These are phyloP conservation scores for Augochlorella aurata DNA, from an alignment of 2,888 invertebrate genomes.

Conservation along the genomic window DNA sequence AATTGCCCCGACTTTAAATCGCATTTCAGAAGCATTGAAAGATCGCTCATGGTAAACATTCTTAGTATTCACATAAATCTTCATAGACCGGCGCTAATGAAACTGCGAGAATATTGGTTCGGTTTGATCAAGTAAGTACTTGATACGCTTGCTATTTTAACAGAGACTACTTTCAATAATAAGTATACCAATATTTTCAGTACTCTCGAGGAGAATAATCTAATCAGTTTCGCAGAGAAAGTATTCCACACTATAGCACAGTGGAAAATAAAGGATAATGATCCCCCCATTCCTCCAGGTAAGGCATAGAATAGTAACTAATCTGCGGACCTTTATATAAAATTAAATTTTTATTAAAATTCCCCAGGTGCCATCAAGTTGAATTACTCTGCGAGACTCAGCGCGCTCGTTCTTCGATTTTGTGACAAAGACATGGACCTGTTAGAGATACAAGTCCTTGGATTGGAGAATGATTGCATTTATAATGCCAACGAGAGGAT, in stretches of 20 bases:
- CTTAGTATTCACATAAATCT: slow-evolving; percentile 86
- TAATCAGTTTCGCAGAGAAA: slow-evolving; percentile 66
- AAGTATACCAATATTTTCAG: slow-evolving; percentile 57
- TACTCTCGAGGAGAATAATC: slow-evolving; percentile 64
- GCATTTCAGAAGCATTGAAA: slow-evolving; percentile 91
- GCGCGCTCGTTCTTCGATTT: slow-evolving; percentile 86
- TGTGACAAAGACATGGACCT: slow-evolving; percentile 89
- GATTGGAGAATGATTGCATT: slow-evolving; percentile 89
- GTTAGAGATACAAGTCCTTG: slow-evolving; percentile 86
- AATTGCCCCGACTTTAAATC: slow-evolving; percentile 92
- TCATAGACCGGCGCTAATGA: slow-evolving; percentile 89
- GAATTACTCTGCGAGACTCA: slow-evolving; percentile 84
- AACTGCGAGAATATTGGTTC: slow-evolving; percentile 85
- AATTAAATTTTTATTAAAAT: too few relatives aligned
- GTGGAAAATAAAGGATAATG: slow-evolving; percentile 78
- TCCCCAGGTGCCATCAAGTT: slow-evolving; percentile 83
- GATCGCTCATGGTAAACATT: slow-evolving; percentile 88
- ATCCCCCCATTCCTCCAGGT: slow-evolving; percentile 90
- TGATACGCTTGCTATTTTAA: background rate
- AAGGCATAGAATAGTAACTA: slow-evolving; percentile 15
- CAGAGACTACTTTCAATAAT: slow-evolving; percentile 9
- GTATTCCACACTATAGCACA: slow-evolving; percentile 65
- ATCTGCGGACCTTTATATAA: too few relatives aligned
- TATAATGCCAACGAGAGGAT: slow-evolving; percentile 90
- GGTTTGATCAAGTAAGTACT: slow-evolving; percentile 83